Conservation (phyloP, 92 coral and sea anemone species). For the Galaxea fascicularis region DNA sequence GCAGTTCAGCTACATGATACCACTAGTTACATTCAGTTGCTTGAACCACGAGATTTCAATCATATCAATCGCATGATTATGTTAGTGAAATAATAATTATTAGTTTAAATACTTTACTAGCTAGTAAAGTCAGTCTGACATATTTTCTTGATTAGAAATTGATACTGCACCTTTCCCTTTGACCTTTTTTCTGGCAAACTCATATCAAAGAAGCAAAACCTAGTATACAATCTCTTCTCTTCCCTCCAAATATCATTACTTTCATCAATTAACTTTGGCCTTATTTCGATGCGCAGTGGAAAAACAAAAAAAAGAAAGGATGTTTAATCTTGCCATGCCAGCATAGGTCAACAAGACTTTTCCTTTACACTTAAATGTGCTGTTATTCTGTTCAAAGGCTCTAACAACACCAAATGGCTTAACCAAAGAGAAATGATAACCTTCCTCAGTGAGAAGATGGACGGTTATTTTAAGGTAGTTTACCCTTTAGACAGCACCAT, state of each 20-base stretch:
- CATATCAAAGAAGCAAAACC: constrained; percentile 23
- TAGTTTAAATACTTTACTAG: constrained; percentile 1
- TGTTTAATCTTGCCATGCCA: background rate
- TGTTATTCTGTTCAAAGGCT: constrained; percentile 19
- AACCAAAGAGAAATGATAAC: constrained; percentile 16
- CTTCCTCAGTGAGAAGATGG: constrained; percentile 13
- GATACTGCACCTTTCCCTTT: constrained; percentile 3
- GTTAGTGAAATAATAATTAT: background rate
- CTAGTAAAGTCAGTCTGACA: constrained; percentile 2
- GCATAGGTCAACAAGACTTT: constrained; percentile 18
- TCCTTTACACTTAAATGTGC: background rate
- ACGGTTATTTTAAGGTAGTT: constrained; percentile 16
- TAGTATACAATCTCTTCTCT: constrained; percentile 9
- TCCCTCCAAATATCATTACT: background rate
- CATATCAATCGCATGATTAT: background rate
- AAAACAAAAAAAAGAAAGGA: background rate
- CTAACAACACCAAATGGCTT: background rate
- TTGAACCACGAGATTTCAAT: background rate
- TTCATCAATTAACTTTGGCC: background rate
- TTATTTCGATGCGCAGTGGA: constrained; percentile 11
- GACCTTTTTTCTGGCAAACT: constrained; percentile 28
- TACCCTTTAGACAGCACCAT: constrained; percentile 13
- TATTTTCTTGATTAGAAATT: constrained; percentile 3
- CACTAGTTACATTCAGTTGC: constrained; percentile 3
- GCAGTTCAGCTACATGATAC: constrained; percentile 3